Evolutionary conservation across 1,140 invertebrate species (phyloP).

Genomic region (Zaprionus vittiger): DNA sequence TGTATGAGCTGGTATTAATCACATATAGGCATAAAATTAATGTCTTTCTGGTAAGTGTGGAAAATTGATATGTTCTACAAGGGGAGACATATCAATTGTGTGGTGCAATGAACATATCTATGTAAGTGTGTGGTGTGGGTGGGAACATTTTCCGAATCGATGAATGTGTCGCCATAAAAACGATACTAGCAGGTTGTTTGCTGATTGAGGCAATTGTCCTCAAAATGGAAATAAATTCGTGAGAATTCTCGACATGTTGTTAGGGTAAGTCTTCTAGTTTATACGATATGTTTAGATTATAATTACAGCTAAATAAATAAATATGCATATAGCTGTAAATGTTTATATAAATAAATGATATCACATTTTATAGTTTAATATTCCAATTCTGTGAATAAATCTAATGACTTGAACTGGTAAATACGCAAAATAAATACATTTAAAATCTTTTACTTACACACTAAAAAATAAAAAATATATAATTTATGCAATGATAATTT

Average conservation of each 20-base stretch:
- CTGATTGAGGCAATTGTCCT: neutral
- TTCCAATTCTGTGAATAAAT: too few species aligned
- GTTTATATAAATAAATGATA: too few species aligned
- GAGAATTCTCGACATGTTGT: neutral
- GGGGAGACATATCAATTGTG: slow-evolving; percentile 69
- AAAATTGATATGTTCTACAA: slow-evolving; percentile 71
- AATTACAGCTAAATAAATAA: too few species aligned
- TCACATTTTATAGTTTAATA: neutral
- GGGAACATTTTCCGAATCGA: slow-evolving; percentile 53
- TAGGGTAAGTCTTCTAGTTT: neutral
- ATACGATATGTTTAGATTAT: too few species aligned
- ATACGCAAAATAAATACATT: neutral
- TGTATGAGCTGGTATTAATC: slow-evolving; percentile 57
- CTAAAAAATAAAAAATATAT: neutral
- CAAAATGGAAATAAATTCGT: neutral
- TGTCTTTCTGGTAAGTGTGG: slow-evolving; percentile 65
- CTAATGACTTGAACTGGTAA: too few species aligned
- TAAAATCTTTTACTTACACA: too few species aligned
- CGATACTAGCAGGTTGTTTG: slow-evolving; percentile 43
- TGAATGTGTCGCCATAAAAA: slow-evolving; percentile 11
- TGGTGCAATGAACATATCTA: neutral
- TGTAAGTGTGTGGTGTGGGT: slow-evolving; percentile 51
- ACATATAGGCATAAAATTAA: slow-evolving; percentile 79
- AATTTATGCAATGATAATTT: slow-evolving; percentile 1
- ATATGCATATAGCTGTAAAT: too few species aligned